These are phyloP conservation scores for Sitta europaea DNA, from an alignment of 2,113 vertebrate species.

Conservation along the genomic window DNA sequence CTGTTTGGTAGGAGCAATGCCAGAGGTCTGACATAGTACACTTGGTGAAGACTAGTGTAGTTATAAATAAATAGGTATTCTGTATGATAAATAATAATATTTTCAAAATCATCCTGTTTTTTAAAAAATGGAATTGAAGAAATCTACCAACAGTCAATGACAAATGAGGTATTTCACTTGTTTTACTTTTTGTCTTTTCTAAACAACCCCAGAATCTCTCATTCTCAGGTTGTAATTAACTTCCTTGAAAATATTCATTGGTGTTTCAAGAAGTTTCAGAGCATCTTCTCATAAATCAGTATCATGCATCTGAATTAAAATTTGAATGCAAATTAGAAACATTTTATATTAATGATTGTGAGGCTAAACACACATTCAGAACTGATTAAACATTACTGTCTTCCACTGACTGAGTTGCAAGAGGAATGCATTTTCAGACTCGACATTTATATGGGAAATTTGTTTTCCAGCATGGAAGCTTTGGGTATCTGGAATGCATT, in stretches of 20 bases:
- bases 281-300: conserved; percentile 43
- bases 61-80: not conserved
- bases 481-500: not conserved
- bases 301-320: conserved; percentile 43
- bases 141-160: not conserved
- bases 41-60: not conserved
- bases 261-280: conserved; percentile 50
- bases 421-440: not conserved
- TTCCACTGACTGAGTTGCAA: not conserved
- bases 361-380: conserved; percentile 38
- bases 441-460: not conserved
- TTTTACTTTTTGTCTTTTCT: conserved; percentile 44
- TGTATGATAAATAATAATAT: not conserved
- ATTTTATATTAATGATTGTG: conserved; percentile 24
- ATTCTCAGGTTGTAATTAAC: conserved; percentile 62
- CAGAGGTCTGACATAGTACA: not conserved
- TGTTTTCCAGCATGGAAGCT: not conserved
- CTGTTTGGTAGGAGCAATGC: not conserved
- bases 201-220: conserved; percentile 32
- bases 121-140: not conserved
- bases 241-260: conserved; percentile 54
- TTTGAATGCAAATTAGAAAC: conserved; percentile 56
- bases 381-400: conserved; percentile 29
- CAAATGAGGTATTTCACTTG: conserved; percentile 51
- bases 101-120: not conserved